Base-by-base conservation (phyloP, 2,888 invertebrate species). In the Eugnorisma glareosa region DNA sequence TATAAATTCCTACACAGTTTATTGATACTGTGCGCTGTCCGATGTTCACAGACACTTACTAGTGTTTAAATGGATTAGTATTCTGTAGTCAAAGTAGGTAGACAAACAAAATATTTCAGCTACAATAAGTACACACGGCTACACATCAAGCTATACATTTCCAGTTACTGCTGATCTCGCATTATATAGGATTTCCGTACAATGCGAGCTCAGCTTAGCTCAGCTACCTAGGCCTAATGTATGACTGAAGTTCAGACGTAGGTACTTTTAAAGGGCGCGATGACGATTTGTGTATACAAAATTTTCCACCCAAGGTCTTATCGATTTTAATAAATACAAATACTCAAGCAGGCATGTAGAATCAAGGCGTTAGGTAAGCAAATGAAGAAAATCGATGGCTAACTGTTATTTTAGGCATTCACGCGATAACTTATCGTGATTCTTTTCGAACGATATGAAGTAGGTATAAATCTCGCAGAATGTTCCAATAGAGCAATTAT, bases 391-490 rank as follows among this genome's bases (percentile, higher is more conserved):
- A 66, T 66, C 67, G n/a, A 77, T 51, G 8, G 48, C 43, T 51
- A 59, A 57, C 13, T 28, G 64, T 48, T 83, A 83, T 48, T 66
- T 77, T 35, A 64, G 48, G n/a, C 48, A 57, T 78, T 43, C 64
- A 83, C 77, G 77, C 83, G 64, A 75, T 82, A 63, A 63, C 31
- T 45, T 77, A 75, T 75, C 63, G 64, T 31, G 77, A 77, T 83
- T 76, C 0, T 31, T 63, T 57, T 6, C n/a, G 8, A 37, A 45
- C 28, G 37, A 71, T 75, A 75, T 15, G 15, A 45, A 63, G n/a
- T n/a, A n/a, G n/a, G 15, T 43, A 35, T 28, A 35, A 75, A 43
- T 54, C 13, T 54, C 48, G 21, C 6, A 28, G 10, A n/a, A 51
- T 37, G 11, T 70, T 48, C n/a, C 40, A 69, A 57, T 48, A 54